Evolutionary conservation across 2,888 invertebrate genomes (phyloP), one percentile per base, ranked within the genome.

Genomic region (Priocnemis perturbator): DNA sequence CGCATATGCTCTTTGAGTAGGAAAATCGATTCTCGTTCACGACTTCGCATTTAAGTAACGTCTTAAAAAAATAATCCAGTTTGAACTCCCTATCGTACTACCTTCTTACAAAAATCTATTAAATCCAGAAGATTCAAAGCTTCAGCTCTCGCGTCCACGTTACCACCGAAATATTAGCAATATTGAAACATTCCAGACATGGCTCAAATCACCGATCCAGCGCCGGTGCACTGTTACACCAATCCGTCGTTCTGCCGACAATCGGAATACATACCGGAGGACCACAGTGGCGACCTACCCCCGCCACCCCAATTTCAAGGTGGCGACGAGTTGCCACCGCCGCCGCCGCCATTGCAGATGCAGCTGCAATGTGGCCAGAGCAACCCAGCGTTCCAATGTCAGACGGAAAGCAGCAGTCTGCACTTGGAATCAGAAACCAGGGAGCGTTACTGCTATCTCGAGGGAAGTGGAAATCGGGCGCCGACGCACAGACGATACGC

Each of bases 241-340:
- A 95, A 95, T 86, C 95, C 95, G 63, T 95, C 95, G 0, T 95
- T 95, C 85, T 95, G 94, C 85, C 93, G 93, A 30, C 93, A 94
- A 89, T 95, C 95, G 85, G 95, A 95, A 84, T 93, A 91, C 77
- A 91, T 91, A 76, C 89, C 89, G 30, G 79, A 81, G 0, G 81
- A 81, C 63, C 83, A 75, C 3, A 81, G 89, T 76, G 82, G 90
- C 37, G 91, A 90, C 69, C 87, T 87, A 11, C 90, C 91, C 71
- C 90, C 90, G 62, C 87, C 83, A n/a, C 85, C 86, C 15, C 82
- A 82, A 17, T 83, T 85, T 60, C 82, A 83, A 71, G 74, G 73
- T n/a, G 63, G 20, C 61, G 85, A 86, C 2, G 84, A 86, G 21
- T 79, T 84, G 3, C 86, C 83, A 11, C 82, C 84, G 0, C 84